Conservation (phyloP, 2,113 vertebrate species). For the Hemiprocne comata region DNA sequence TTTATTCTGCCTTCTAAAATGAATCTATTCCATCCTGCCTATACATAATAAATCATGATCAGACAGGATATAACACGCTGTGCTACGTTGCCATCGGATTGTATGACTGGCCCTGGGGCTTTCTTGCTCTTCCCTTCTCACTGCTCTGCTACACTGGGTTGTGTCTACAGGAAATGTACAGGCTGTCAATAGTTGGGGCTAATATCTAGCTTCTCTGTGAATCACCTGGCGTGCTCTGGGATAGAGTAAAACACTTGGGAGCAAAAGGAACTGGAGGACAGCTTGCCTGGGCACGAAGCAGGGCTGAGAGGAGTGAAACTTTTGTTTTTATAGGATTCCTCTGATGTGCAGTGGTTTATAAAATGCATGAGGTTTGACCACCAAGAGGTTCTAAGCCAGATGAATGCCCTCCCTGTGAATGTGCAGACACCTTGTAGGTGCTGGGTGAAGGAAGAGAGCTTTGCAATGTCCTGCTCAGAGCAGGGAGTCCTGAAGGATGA, state of each 20-base stretch:
- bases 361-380: background rate
- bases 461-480: background rate
- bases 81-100: accelerated
- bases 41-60: background rate
- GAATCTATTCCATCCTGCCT: background rate
- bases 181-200: background rate
- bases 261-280: background rate
- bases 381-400: background rate
- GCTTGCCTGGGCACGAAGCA: background rate
- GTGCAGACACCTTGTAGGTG: background rate
- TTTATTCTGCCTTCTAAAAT: background rate
- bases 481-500: background rate
- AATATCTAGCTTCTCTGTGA: background rate
- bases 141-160: background rate
- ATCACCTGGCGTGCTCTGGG: background rate
- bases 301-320: background rate
- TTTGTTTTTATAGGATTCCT: background rate
- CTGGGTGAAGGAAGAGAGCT: background rate
- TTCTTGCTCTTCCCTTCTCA: background rate
- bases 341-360: background rate
- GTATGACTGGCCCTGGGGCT: background rate
- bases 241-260: background rate
- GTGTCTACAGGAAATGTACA: background rate
- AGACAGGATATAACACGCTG: background rate
- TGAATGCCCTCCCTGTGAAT: background rate